Base-by-base conservation (phyloP, 2,888 invertebrate genomes). In the Melinaea menophilus region DNA sequence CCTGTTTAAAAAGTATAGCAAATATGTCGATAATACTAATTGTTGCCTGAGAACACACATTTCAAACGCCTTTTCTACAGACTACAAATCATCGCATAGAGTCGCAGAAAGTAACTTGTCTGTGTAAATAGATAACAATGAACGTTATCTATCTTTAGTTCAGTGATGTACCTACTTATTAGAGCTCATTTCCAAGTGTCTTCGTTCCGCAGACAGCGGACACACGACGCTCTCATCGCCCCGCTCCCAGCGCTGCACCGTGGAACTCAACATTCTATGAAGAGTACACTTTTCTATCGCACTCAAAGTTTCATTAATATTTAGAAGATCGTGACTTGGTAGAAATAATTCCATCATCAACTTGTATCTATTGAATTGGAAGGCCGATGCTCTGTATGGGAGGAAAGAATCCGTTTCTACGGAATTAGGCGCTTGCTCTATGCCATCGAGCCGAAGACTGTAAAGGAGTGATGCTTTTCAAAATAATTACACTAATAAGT, bases 381-480 rank as follows among this genome's bases (percentile, higher is more conserved):
- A 90, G 1, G 92, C 92, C 4, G 91, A 90, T 2, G 93, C 92
- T 71, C 92, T 78, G 76, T 88, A 94, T 1, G 94, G 94, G 12
- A 93, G 82, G 2, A 92, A 77, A 66, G 85, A 85, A 62, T 90
- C 90, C 0, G 89, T 86, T 79, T 92, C 90, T 9, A 85, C 75
- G 0, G 85, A 78, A 66, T 84, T 84, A 12, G 85, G 80, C 1
- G 92, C 85, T 71, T 88, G 85, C 73, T 92, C 90, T 60, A 94
- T 89, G 12, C 94, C 94, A 79, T 94, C 94, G 57, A 93, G 84
- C 31, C 93, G 90, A 47, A 93, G 80, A 71, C 93, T 93, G 81
- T 69, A 86, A 79, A 70, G 66, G 65, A 62, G 56, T 56, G 22
- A 22, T 60, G n/a, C 31, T 22, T 22, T 22, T 22, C 22, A 22